Base-by-base conservation (phyloP, 2,113 vertebrate species). In the Struthidea cinerea region DNA sequence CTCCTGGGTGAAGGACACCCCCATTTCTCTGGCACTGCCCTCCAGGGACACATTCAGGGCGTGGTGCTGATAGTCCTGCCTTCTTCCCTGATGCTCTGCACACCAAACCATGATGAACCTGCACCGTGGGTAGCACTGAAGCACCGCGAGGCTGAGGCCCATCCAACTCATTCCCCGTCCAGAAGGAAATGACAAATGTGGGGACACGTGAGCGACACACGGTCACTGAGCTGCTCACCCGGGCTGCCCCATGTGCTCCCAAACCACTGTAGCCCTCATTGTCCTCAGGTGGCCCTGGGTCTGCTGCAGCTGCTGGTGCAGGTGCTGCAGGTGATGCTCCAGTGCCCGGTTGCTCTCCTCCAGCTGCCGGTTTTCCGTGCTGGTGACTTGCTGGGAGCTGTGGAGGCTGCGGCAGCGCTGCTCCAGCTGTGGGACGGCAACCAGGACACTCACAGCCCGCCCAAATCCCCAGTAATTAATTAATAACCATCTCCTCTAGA, bases 301-400 rank as follows among this genome's bases (percentile, higher is more conserved):
- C 64, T 97, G 94, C 91, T 95, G 97, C 60, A 98, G 97, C 89
- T 97, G 98, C 42, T 68, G 96, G 26, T 59, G 96, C 79, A 97
- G 95, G 56, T 96, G 94, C 68, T 97, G 94, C 61, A 98, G 96
- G 20, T 11, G 95, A 1, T 90, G 71, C 16, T 97, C 90, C 92
- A 98, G 97, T 37, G 84, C 87, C 4, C 4, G 39, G 88, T 98
- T 94, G 4, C 92, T 96, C 75, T 96, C 91, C 71, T 94, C 39
- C 41, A 98, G 97, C 90, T 96, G 92, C 77, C 1, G 74, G 68
- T 97, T 98, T 52, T 98, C 97, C 0, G 33, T 70, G 67, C 35
- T 90, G 85, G 97, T 70, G 12, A 60, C 76, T 37, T 87, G 92
- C 69, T 97, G 96, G 1, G 67, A 75, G 94, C 88, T 87, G 50